phyloP scores from a whole-genome alignment of 2,888 invertebrate species.

The Epinotia bilunana region DNA sequence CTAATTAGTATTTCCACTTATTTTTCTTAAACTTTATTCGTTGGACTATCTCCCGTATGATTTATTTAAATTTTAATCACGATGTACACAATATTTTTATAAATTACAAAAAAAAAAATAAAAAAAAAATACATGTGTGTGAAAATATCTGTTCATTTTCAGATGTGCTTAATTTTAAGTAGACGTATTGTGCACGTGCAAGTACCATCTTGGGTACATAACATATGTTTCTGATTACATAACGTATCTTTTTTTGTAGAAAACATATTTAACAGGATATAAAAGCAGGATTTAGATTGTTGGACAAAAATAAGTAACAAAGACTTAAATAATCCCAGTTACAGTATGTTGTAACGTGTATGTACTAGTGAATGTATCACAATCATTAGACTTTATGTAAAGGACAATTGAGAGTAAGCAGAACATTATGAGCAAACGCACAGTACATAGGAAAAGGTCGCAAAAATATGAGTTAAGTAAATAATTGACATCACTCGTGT shows the following conservation, averaged over 20 bases:
- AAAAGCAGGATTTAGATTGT: too few species aligned
- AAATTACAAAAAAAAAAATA: background rate
- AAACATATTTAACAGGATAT: too few species aligned
- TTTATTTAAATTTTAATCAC: background rate
- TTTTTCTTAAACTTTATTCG: background rate
- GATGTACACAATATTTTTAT: constrained; percentile 19
- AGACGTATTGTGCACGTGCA: background rate
- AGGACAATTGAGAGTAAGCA: too few species aligned
- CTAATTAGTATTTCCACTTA: constrained; percentile 12
- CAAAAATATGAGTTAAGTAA: background rate
- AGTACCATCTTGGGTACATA: background rate
- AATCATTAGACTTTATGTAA: too few species aligned
- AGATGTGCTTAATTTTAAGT: constrained; percentile 2
- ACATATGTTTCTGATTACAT: too few species aligned
- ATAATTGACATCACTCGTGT: background rate
- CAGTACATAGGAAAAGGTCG: too few species aligned
- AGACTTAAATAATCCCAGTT: too few species aligned
- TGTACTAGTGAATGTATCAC: too few species aligned
- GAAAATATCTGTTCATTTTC: background rate
- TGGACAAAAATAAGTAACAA: too few species aligned
- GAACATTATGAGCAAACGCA: too few species aligned
- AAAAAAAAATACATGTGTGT: background rate
- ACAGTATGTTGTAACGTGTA: too few species aligned
- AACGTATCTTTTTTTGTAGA: too few species aligned
- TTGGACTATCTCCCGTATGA: background rate